Conservation (phyloP, 1,140 invertebrate genomes). For the Fragariocoptes setiger region DNA sequence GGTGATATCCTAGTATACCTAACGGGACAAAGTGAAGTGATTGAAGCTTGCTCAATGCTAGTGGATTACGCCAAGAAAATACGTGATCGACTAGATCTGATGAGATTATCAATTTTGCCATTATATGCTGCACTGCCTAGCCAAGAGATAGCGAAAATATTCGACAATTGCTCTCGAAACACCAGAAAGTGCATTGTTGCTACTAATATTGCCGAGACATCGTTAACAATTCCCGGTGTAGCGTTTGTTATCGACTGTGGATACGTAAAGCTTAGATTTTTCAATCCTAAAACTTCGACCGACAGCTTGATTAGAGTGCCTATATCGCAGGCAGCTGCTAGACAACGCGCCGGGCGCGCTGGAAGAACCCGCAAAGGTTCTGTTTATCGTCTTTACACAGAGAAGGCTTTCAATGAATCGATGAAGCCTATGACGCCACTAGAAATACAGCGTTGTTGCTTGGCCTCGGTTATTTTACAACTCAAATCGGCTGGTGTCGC, state of each 20-base stretch:
- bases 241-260: conserved; percentile 34
- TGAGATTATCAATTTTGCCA: conserved; percentile 42
- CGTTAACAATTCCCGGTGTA: conserved; percentile 62
- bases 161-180: conserved; percentile 37
- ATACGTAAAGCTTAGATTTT: conserved; percentile 80
- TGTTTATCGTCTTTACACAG: conserved; percentile 30
- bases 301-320: conserved; percentile 54
- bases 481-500: conserved; percentile 78
- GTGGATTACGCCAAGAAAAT: conserved; percentile 13
- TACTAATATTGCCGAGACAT: conserved; percentile 92
- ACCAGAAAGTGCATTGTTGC: conserved; percentile 66
- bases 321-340: conserved; percentile 54
- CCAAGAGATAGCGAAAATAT: conserved; percentile 52
- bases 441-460: conserved; percentile 65
- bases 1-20: conserved; percentile 78
- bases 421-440: conserved; percentile 32
- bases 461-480: conserved; percentile 53
- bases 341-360: conserved; percentile 64
- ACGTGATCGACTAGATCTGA: conserved; percentile 21
- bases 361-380: conserved; percentile 54
- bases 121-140: conserved; percentile 66
- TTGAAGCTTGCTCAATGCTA: conserved; percentile 31
- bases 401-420: conserved; percentile 38
- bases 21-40: conserved; percentile 73
- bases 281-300: conserved; percentile 44